Evolutionary conservation across 92 coral and sea anemone genomes (phyloP).

Genomic region (Nematostella vectensis): DNA sequence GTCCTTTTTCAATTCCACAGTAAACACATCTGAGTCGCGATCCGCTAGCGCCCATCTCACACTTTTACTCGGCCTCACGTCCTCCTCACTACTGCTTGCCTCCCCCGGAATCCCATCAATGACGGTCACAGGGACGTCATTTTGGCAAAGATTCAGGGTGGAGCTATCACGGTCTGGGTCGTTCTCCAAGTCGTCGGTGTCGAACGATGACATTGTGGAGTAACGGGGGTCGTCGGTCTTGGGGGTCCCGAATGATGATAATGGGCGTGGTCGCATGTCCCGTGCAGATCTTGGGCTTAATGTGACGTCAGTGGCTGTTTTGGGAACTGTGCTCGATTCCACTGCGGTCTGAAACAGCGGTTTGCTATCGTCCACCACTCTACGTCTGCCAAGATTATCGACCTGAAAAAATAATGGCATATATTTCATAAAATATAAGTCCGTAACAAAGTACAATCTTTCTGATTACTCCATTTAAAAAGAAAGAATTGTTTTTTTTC

Average conservation of each 20-base stretch:
- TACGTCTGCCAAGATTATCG: conserved; percentile 18
- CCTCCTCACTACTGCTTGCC: conserved; percentile 33
- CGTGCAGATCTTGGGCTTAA: conserved; percentile 46
- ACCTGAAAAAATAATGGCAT: not conserved
- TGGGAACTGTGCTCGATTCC: conserved; percentile 63
- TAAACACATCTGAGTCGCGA: conserved; percentile 51
- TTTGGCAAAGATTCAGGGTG: conserved; percentile 59
- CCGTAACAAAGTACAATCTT: too few relatives aligned
- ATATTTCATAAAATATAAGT: too few relatives aligned
- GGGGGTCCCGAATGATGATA: conserved; percentile 76
- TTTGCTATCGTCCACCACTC: conserved; percentile 20
- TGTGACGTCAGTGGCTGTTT: conserved; percentile 50
- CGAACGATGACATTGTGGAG: conserved; percentile 25
- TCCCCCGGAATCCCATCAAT: conserved; percentile 82
- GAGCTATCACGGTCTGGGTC: conserved; percentile 57
- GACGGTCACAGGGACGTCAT: conserved; percentile 75
- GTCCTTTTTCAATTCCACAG: conserved; percentile 71
- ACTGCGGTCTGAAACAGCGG: conserved; percentile 62
- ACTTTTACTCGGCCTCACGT: conserved; percentile 41
- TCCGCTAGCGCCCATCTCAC: conserved; percentile 80
- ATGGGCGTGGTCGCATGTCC: conserved; percentile 37
- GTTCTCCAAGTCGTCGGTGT: conserved; percentile 45
- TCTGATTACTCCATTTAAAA: too few relatives aligned
- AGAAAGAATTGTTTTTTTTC: too few relatives aligned
- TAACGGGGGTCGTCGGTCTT: conserved; percentile 27